Evolutionary conservation across 2,888 invertebrate species (phyloP).

Genomic region (Tiliacea citrago): DNA sequence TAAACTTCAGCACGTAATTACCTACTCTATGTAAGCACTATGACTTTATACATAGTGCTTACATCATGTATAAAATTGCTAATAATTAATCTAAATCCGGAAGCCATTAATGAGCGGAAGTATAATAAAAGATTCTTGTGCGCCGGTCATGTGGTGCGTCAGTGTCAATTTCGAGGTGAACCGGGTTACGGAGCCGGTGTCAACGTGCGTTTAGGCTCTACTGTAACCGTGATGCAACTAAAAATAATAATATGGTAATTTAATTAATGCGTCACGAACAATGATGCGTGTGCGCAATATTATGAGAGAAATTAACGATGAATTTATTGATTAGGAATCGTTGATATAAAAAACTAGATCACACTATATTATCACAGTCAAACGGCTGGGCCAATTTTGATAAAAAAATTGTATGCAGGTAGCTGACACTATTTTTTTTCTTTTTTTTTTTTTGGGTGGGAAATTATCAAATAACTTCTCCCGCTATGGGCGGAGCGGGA

Average conservation of each 20-base stretch:
- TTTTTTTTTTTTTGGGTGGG: no score
- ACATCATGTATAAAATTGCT: conserved; percentile 21
- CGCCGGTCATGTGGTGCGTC: conserved; percentile 48
- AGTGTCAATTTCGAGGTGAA: conserved; percentile 72
- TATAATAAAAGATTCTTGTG: conserved; percentile 3
- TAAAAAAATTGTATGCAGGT: no score
- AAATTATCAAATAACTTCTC: no score
- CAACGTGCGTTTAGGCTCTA: conserved; percentile 28
- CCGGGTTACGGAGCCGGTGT: conserved; percentile 47
- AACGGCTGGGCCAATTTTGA: no score
- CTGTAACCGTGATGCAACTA: conserved; percentile 50
- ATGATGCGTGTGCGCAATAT: conserved; percentile 14
- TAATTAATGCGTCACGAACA: conserved; percentile 2
- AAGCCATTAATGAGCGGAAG: conserved; percentile 63
- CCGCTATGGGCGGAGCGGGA: no score
- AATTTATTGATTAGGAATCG: not conserved
- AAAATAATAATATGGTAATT: conserved; percentile 1
- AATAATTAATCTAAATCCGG: conserved; percentile 55
- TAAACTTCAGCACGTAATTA: conserved; percentile 17
- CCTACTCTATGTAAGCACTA: not conserved
- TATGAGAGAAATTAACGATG: not conserved
- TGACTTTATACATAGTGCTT: no score
- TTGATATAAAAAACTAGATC: not conserved
- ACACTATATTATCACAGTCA: no score
- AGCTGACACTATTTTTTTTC: no score